These are phyloP conservation scores for Sula dactylatra DNA, from an alignment of 2,113 vertebrate genomes.

Conservation along the genomic window DNA sequence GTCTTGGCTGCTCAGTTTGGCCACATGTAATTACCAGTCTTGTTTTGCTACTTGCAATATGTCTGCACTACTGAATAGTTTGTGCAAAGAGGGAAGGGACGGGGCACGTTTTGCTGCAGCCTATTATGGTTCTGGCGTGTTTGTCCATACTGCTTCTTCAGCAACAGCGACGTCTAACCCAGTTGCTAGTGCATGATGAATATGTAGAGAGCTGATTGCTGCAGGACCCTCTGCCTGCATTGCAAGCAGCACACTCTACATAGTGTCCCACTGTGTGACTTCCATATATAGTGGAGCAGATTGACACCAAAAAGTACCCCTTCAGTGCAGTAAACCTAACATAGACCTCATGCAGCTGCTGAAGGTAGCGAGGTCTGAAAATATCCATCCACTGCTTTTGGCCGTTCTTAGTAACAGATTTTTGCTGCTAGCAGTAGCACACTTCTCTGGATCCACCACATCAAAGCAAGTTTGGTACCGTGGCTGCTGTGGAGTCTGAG, in stretches of 20 bases:
- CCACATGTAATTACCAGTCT: not conserved
- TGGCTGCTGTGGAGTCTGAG: not conserved
- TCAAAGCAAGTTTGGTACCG: not conserved
- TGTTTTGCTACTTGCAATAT: not conserved
- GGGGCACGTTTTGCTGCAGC: not conserved
- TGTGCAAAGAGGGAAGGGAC: not conserved
- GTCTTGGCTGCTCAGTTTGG: not conserved
- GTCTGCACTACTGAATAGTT: not conserved
- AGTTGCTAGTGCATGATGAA: accelerated
- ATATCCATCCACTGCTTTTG: not conserved
- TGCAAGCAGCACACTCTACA: no score
- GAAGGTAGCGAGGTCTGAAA: not conserved
- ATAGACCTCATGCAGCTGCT: not conserved
- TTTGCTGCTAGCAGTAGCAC: not conserved
- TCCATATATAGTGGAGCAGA: not conserved
- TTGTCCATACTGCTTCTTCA: not conserved
- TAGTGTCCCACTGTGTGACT: not conserved
- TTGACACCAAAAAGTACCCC: not conserved
- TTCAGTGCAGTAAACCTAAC: not conserved
- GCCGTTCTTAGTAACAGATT: not conserved
- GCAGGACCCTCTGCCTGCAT: not conserved
- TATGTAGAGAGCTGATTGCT: not conserved
- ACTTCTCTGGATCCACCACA: not conserved
- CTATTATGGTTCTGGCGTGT: accelerated
- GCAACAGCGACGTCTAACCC: accelerated